phyloP scores from a whole-genome alignment of 1,140 invertebrate species.

The Ostrea edulis region DNA sequence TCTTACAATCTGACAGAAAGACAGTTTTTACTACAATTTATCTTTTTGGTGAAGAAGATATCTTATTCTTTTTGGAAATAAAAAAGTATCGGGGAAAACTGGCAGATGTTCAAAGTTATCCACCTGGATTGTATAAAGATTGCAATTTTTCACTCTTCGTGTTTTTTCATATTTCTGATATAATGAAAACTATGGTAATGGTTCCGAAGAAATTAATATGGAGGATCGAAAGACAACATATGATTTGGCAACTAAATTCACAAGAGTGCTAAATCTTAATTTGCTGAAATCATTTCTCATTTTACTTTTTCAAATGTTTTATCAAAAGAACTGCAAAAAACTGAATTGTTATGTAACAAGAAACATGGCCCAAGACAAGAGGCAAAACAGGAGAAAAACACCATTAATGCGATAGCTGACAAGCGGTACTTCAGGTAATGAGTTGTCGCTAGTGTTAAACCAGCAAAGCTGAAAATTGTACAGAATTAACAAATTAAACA shows the following conservation, averaged over 20 bases:
- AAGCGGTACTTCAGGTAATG: constrained; percentile 10
- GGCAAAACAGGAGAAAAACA: constrained; percentile 2
- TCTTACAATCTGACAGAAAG: constrained; percentile 32
- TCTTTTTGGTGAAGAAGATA: constrained; percentile 2
- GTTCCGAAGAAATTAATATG: background rate
- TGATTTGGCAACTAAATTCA: background rate
- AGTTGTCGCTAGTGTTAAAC: constrained; percentile 28
- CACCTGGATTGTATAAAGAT: constrained; percentile 35
- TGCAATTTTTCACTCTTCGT: background rate
- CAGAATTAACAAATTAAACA: constrained; percentile 39
- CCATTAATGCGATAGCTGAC: background rate
- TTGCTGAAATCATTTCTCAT: background rate
- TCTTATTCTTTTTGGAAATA: constrained; percentile 37
- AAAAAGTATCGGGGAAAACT: constrained; percentile 5
- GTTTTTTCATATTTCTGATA: background rate
- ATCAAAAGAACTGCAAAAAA: constrained; percentile 1
- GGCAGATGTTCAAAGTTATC: constrained; percentile 4
- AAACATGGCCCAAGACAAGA: constrained; percentile 25
- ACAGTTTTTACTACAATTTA: constrained; percentile 24
- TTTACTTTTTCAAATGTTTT: background rate
- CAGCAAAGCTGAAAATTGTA: constrained; percentile 38
- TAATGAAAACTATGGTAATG: background rate
- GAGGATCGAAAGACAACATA: background rate
- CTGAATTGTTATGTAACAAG: constrained; percentile 20
- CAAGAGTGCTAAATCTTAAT: background rate